These are phyloP conservation scores for Archips crataeganus DNA, from an alignment of 2,888 invertebrate genomes.

Conservation along the genomic window DNA sequence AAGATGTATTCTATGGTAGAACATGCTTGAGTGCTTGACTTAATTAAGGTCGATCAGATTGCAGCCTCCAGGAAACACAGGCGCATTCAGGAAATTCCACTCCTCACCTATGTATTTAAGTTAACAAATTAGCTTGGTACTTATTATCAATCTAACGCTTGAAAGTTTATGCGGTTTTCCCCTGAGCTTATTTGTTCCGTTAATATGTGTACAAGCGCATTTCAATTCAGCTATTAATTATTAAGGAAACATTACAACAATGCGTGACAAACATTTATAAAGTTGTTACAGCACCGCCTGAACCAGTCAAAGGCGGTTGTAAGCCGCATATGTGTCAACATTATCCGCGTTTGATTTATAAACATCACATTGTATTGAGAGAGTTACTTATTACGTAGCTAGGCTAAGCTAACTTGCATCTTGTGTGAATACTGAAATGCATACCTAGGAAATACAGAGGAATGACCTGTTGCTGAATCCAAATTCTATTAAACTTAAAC, in stretches of 20 bases:
- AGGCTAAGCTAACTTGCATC: constrained; percentile 13
- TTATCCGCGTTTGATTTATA: constrained; percentile 43
- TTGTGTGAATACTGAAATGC: not conserved
- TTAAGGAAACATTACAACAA: constrained; percentile 2
- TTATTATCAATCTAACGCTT: not conserved
- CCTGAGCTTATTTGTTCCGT: not conserved
- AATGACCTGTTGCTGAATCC: not conserved
- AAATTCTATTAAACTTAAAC: not conserved
- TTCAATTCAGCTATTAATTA: not conserved
- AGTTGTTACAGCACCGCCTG: constrained; percentile 26
- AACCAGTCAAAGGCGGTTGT: constrained; percentile 57
- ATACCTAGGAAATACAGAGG: not conserved
- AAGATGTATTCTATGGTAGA: too few relatives aligned
- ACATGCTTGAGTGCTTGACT: too few relatives aligned
- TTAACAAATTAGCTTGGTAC: not conserved
- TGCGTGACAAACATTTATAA: constrained; percentile 27
- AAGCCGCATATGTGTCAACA: constrained; percentile 42
- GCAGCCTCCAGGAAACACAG: too few relatives aligned
- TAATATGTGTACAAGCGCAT: constrained; percentile 9
- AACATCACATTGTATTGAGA: constrained; percentile 56
- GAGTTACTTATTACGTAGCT: constrained; percentile 54
- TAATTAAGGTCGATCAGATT: too few relatives aligned
- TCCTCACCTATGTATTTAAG: too few relatives aligned
- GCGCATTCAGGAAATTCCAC: too few relatives aligned
- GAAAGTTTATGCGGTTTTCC: not conserved